These are phyloP conservation scores for Lagorchestes hirsutus DNA, from an alignment of 2,797 vertebrate species.

Conservation along the genomic window DNA sequence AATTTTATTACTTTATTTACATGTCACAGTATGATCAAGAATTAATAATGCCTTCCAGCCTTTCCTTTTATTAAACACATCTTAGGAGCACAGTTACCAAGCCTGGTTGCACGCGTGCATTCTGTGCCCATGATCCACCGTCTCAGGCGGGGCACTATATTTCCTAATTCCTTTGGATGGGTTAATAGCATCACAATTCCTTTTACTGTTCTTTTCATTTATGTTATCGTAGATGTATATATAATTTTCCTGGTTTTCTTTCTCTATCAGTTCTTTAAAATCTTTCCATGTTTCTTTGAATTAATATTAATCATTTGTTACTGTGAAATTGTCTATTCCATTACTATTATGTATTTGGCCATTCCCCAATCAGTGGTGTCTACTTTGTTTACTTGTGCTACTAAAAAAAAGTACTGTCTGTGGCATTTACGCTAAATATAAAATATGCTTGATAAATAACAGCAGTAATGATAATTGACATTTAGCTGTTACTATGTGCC, in stretches of 20 bases:
- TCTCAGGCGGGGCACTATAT: too few relatives aligned
- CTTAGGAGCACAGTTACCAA: background rate
- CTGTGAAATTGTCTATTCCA: background rate
- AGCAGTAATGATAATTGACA: background rate
- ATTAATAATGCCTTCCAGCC: background rate
- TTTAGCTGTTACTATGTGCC: background rate
- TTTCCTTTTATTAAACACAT: background rate
- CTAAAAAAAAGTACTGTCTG: background rate
- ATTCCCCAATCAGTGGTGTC: background rate
- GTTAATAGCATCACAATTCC: background rate
- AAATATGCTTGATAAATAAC: background rate
- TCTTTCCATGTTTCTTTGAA: background rate
- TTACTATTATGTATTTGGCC: background rate
- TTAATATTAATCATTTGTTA: background rate
- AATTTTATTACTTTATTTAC: background rate
- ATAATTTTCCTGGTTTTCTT: background rate
- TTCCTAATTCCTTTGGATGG: background rate
- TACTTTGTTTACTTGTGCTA: background rate
- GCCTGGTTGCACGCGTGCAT: background rate
- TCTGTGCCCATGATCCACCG: background rate
- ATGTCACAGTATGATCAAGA: background rate
- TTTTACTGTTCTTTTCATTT: background rate
- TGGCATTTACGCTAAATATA: background rate
- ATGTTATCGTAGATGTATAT: background rate
- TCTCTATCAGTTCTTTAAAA: background rate